phyloP scores from a whole-genome alignment of 2,888 invertebrate genomes.

The Abrostola triplasia region DNA sequence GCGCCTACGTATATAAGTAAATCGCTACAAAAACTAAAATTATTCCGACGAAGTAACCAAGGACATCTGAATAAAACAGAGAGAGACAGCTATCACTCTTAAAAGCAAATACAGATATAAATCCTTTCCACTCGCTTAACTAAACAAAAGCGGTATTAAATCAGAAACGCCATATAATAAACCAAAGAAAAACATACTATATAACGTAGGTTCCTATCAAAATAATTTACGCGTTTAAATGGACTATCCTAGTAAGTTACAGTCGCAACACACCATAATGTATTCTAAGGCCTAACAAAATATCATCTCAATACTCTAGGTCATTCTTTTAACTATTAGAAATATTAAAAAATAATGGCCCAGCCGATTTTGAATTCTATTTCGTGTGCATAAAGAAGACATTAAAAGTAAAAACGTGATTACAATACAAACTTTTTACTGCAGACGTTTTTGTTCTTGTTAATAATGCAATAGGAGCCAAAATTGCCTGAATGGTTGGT shows the following conservation, averaged over 20 bases:
- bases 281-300: conserved; percentile 46
- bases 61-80: neutral
- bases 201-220: conserved; percentile 37
- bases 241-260: conserved; percentile 33
- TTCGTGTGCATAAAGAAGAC: no score
- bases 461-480: no score
- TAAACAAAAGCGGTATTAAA: conserved; percentile 37
- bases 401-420: no score
- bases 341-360: neutral
- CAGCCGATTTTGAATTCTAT: conserved; percentile 23
- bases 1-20: no score
- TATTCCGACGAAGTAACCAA: no score
- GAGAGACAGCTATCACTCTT: neutral
- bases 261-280: conserved; percentile 25
- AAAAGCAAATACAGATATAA: conserved; percentile 26
- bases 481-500: no score
- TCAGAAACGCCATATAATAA: conserved; percentile 36
- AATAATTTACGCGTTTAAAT: conserved; percentile 50
- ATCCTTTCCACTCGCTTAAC: conserved; percentile 32
- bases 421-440: no score
- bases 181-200: conserved; percentile 32
- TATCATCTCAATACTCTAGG: conserved; percentile 43
- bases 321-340: conserved; percentile 13
- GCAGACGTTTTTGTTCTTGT: no score
- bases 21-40: no score